These are phyloP conservation scores for Apodemus sylvaticus DNA, from an alignment of 2,113 vertebrate species.

Conservation along the genomic window DNA sequence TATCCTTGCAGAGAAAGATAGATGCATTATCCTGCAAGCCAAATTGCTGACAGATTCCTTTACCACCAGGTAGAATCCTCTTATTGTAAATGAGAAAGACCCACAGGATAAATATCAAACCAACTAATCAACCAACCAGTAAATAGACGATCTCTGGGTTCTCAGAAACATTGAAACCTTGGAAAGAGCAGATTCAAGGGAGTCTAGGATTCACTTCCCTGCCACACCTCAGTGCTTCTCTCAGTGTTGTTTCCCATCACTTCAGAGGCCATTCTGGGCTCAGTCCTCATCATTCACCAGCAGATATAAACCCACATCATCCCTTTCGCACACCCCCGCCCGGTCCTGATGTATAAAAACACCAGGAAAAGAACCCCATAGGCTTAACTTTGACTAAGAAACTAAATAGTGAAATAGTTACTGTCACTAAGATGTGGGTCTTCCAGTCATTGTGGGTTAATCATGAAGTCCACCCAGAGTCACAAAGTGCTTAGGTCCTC, in stretches of 20 bases:
- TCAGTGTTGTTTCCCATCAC: no score
- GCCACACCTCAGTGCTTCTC: neutral
- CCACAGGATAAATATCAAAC: neutral
- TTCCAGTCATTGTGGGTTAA: neutral
- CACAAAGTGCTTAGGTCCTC: neutral
- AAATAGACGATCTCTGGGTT: neutral
- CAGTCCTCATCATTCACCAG: neutral
- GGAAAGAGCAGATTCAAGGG: neutral
- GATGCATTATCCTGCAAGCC: neutral
- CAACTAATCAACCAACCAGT: neutral
- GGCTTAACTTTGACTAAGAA: neutral
- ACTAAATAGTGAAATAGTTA: neutral
- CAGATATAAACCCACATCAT: neutral
- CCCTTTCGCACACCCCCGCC: no score
- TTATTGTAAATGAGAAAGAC: neutral
- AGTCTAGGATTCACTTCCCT: neutral
- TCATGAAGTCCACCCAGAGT: no score
- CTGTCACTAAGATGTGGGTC: neutral
- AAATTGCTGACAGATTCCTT: no score
- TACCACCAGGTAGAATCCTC: neutral
- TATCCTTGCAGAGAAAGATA: neutral
- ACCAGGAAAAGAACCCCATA: neutral
- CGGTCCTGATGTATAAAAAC: neutral
- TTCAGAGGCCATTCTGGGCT: neutral
- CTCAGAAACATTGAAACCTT: neutral